Conservation (phyloP, 2,888 invertebrate species). For the Ferdinandea cuprea region DNA sequence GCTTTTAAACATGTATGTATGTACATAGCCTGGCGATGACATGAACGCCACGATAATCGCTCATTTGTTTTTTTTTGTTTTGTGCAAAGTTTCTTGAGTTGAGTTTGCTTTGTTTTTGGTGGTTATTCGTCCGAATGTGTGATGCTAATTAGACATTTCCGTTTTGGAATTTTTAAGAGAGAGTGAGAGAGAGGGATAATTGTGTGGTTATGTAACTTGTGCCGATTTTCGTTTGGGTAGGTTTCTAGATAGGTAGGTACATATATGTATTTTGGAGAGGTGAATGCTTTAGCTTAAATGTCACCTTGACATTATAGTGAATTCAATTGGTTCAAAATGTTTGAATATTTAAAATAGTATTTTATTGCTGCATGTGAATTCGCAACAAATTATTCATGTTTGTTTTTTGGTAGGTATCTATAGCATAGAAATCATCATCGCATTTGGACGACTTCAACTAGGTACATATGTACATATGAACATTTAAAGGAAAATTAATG, state of each 20-base stretch:
- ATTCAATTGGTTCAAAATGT: too few relatives aligned
- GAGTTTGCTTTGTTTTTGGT: conserved; percentile 4
- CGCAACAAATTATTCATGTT: too few relatives aligned
- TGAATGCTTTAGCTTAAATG: conserved; percentile 21
- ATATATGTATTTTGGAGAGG: conserved; percentile 10
- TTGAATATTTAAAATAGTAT: too few relatives aligned
- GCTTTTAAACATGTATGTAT: not conserved
- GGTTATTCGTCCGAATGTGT: not conserved
- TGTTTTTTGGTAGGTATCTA: too few relatives aligned
- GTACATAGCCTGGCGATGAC: conserved; percentile 4
- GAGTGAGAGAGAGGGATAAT: not conserved
- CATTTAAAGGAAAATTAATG: too few relatives aligned
- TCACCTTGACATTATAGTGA: conserved; percentile 33
- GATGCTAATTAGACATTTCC: conserved; percentile 50
- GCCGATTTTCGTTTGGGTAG: conserved; percentile 1
- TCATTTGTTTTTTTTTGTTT: conserved; percentile 4
- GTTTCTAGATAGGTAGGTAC: too few relatives aligned
- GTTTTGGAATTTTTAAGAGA: conserved; percentile 21
- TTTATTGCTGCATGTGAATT: too few relatives aligned
- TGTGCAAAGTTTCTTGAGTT: not conserved
- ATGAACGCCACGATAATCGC: conserved; percentile 37
- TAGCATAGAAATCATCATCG: too few relatives aligned
- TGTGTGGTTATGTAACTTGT: conserved; percentile 11
- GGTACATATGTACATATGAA: too few relatives aligned
- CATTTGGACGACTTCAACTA: too few relatives aligned